These are phyloP conservation scores for Torymus aiolomorphi DNA, from an alignment of 2,888 invertebrate genomes.

Conservation along the genomic window DNA sequence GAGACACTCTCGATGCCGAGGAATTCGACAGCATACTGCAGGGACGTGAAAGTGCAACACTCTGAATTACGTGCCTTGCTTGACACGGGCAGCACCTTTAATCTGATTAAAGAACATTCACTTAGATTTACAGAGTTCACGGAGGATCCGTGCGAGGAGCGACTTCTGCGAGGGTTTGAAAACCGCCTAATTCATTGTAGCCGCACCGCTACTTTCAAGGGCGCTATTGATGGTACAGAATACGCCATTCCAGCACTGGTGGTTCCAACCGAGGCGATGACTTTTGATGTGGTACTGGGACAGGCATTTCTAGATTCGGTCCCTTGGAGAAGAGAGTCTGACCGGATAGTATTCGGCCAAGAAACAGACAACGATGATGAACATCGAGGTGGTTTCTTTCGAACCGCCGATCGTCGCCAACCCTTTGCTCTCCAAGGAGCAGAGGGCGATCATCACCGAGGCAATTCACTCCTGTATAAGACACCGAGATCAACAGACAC, in stretches of 20 bases:
- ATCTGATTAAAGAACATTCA: too few relatives aligned
- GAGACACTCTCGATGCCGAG: too few relatives aligned
- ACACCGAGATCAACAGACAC: background rate
- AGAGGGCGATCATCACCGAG: background rate
- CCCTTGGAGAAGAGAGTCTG: background rate
- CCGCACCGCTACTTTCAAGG: background rate
- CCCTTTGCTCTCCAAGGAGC: background rate
- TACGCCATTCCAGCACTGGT: background rate
- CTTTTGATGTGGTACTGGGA: background rate
- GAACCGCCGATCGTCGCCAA: background rate
- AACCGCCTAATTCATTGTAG: too few relatives aligned
- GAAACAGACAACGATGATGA: background rate
- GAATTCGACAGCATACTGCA: too few relatives aligned
- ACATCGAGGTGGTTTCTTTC: background rate
- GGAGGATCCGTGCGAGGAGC: too few relatives aligned
- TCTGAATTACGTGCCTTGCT: too few relatives aligned
- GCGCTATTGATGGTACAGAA: background rate
- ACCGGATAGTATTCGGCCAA: background rate
- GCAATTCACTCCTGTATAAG: background rate
- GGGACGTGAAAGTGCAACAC: too few relatives aligned
- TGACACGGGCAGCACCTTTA: too few relatives aligned
- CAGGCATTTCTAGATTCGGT: constrained; percentile 20
- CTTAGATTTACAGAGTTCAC: too few relatives aligned
- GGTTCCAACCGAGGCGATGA: background rate
- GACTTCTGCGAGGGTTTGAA: too few relatives aligned